phyloP scores from a whole-genome alignment of 2,113 vertebrate species.

The Brachypodius melanocephalos region DNA sequence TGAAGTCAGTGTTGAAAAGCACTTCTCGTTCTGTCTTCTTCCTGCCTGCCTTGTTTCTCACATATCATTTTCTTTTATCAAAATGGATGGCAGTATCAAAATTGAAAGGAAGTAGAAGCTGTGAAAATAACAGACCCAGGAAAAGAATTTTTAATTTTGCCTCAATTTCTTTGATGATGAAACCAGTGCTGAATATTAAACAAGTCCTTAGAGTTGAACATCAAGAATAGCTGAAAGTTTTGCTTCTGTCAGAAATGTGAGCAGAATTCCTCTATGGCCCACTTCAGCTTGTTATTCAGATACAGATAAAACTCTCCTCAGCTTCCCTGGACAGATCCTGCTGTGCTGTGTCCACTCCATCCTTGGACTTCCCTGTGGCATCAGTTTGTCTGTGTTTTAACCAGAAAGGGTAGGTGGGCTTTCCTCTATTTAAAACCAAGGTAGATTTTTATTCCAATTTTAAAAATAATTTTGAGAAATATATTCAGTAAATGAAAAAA shows the following conservation, averaged over 20 bases:
- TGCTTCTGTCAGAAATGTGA: constrained; percentile 40
- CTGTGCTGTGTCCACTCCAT: not conserved
- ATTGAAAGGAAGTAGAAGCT: constrained; percentile 61
- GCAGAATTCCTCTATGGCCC: not conserved
- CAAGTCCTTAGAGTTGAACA: constrained; percentile 30
- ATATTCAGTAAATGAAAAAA: not conserved
- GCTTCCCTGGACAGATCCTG: not conserved
- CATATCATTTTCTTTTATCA: constrained; percentile 67
- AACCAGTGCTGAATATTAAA: constrained; percentile 61
- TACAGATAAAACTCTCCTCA: not conserved
- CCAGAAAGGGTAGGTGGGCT: not conserved
- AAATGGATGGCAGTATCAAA: constrained; percentile 55
- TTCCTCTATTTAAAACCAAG: not conserved
- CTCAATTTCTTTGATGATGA: constrained; percentile 68
- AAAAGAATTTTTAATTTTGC: constrained; percentile 68
- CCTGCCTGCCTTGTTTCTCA: constrained; percentile 50
- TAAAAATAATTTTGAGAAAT: not conserved
- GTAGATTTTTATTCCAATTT: not conserved
- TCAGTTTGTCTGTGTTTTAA: not conserved
- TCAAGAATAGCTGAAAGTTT: constrained; percentile 49
- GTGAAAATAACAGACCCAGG: constrained; percentile 66
- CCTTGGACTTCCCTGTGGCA: not conserved
- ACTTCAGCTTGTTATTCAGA: not conserved
- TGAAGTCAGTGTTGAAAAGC: constrained; percentile 41
- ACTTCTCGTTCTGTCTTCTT: constrained; percentile 58